phyloP scores from a whole-genome alignment of 2,888 invertebrate species.

The Adela reaumurella region DNA sequence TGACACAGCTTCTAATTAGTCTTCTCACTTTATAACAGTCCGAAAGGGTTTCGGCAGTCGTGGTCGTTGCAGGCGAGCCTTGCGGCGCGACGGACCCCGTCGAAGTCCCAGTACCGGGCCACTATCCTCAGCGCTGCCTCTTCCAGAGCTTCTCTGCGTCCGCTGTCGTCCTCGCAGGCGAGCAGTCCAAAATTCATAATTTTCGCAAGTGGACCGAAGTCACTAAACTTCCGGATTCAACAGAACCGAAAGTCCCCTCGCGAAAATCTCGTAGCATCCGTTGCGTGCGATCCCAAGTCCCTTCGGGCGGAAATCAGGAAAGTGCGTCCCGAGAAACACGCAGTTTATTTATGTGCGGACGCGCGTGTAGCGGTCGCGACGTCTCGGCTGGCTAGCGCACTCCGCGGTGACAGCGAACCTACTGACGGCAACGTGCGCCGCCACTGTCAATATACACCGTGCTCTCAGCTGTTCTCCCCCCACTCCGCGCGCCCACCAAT shows the following conservation, averaged over 20 bases:
- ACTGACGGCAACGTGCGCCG: constrained; percentile 56
- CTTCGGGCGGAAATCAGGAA: not conserved
- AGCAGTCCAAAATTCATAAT: constrained; percentile 55
- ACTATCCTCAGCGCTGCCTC: constrained; percentile 49
- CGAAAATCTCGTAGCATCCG: not conserved
- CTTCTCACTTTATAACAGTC: constrained; percentile 28
- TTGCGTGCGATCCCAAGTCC: not conserved
- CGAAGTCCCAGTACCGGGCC: constrained; percentile 49
- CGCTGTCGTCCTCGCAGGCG: constrained; percentile 43
- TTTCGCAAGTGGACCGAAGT: constrained; percentile 12
- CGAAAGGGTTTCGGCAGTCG: constrained; percentile 18
- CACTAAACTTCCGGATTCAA: not conserved
- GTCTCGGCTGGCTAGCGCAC: constrained; percentile 35
- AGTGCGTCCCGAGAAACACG: not conserved
- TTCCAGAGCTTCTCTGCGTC: constrained; percentile 43
- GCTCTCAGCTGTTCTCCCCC: constrained; percentile 58
- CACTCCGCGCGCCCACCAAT: constrained; percentile 23
- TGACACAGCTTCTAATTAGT: not conserved
- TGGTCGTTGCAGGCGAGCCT: constrained; percentile 34
- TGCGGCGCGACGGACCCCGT: constrained; percentile 36
- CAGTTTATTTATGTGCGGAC: not conserved
- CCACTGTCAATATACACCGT: constrained; percentile 54
- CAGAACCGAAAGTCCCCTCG: not conserved
- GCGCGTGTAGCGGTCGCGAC: constrained; percentile 19
- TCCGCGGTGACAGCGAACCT: constrained; percentile 48